phyloP scores from a whole-genome alignment of 1,140 invertebrate species.

The Glossosoma conforme region DNA sequence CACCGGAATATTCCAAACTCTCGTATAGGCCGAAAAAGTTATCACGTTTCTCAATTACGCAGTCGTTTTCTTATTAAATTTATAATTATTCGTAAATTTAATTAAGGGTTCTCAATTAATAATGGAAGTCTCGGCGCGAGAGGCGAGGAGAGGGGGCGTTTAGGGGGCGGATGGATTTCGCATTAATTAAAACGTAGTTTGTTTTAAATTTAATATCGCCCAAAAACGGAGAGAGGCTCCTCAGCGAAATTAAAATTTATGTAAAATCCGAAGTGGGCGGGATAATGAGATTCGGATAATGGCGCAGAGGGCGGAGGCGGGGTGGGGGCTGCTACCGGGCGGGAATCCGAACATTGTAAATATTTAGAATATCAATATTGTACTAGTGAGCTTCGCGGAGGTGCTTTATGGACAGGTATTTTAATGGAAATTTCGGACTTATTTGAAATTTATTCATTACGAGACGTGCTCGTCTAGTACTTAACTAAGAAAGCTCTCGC shows the following conservation, averaged over 20 bases:
- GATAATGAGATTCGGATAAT: constrained; percentile 27
- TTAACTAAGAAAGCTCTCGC: too few species aligned
- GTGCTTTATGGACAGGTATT: too few species aligned
- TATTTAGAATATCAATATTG: too few species aligned
- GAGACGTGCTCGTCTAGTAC: too few species aligned
- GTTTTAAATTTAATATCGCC: constrained; percentile 32
- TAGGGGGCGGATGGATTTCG: constrained; percentile 28
- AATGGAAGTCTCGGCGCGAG: constrained; percentile 15
- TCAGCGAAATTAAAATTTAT: constrained; percentile 28
- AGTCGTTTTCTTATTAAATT: constrained; percentile 33
- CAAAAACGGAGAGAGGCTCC: neutral
- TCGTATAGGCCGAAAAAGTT: constrained; percentile 15
- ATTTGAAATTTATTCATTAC: too few species aligned
- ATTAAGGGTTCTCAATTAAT: constrained; percentile 33
- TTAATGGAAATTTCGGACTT: too few species aligned
- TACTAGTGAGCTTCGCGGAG: too few species aligned
- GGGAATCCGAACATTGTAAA: too few species aligned
- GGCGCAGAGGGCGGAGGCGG: too few species aligned
- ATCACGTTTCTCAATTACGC: constrained; percentile 30
- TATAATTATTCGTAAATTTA: constrained; percentile 33
- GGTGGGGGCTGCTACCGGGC: too few species aligned
- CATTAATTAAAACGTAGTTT: constrained; percentile 34
- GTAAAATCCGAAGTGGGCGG: constrained; percentile 25
- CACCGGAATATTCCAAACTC: constrained; percentile 2
- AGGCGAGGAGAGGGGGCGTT: constrained; percentile 16